Base-by-base conservation (phyloP, 2,113 vertebrate genomes). In the Rhinogobius similis region DNA sequence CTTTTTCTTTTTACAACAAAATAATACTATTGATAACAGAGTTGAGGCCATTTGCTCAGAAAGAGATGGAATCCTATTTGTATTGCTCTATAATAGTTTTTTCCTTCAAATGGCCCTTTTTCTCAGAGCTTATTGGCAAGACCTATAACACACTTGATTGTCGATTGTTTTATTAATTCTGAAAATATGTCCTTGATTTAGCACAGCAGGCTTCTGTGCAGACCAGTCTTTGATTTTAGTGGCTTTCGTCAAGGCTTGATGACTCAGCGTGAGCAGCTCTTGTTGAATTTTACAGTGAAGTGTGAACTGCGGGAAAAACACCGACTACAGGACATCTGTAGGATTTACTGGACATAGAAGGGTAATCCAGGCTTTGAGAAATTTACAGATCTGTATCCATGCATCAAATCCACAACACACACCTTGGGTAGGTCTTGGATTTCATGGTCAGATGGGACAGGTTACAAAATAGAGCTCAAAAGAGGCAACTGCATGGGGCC, bases 271-370 rank as follows among this genome's bases (percentile, higher is more conserved):
- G 14, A 27, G 14, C 55, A 29, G 55, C 55, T 26, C 55, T 58
- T 26, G 23, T 27, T 26, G 55, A 5, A 26, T 29, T 26, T 29
- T 29, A 29, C 24, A 29, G 26, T 18, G 16, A 29, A 29, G 55
- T 14, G 26, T 29, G 55, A 18, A 18, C 10, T 27, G 55, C 29
- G 2, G 14, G 24, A 58, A 58, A 58, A 16, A 14, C 53, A 56
- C 23, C 16, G 53, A 24, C 53, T 26, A 27, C 11, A 16, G 24
- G 24, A 24, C 24, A 56, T 26, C 53, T 26, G 53, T 4, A 24
- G 53, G 24, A 56, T 56, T 14, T 56, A 26, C 53, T 56, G 53
- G 53, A 56, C 55, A 58, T 27, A 58, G 5, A 58, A 27, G 55
- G 29, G 23, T 58, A 23, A 58, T 58, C 16, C 55, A 18, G 13